Evolutionary conservation across 1,140 invertebrate species (phyloP).

Genomic region (Penaeus indicus): DNA sequence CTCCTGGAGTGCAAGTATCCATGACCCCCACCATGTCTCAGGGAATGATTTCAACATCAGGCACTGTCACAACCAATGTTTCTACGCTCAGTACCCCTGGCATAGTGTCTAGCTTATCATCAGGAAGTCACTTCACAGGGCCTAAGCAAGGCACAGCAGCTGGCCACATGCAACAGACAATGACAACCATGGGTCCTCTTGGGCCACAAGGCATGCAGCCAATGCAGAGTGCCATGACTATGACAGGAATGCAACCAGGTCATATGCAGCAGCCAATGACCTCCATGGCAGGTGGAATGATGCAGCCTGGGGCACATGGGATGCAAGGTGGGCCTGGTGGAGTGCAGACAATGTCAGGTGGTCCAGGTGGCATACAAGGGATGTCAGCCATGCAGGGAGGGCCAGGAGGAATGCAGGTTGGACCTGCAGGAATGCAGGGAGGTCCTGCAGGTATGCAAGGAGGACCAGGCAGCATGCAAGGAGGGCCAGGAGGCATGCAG

Average conservation of each 20-base stretch:
- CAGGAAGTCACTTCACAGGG: conserved; percentile 39
- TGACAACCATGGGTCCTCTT: conserved; percentile 17
- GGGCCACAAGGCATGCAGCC: conserved; percentile 27
- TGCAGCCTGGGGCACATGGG: conserved; percentile 55
- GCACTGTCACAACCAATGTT: conserved; percentile 25
- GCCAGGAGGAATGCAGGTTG: conserved; percentile 47
- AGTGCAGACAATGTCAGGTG: conserved; percentile 34
- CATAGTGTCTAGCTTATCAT: conserved; percentile 8
- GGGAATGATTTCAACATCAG: conserved; percentile 40
- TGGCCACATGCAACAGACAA: conserved; percentile 37
- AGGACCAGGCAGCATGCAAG: conserved; percentile 47
- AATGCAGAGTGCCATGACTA: not conserved
- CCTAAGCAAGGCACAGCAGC: conserved; percentile 43
- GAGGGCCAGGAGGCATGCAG: conserved; percentile 38
- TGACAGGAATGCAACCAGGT: conserved; percentile 31
- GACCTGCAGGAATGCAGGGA: conserved; percentile 39
- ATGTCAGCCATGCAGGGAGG: conserved; percentile 33
- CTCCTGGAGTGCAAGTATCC: conserved; percentile 15
- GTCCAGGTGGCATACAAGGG: conserved; percentile 50
- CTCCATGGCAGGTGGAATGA: conserved; percentile 55
- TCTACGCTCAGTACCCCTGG: not conserved
- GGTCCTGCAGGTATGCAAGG: conserved; percentile 43
- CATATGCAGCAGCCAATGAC: conserved; percentile 59
- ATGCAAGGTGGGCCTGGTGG: conserved; percentile 27
- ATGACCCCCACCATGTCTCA: conserved; percentile 26